Evolutionary conservation across 2,113 vertebrate genomes (phyloP), one percentile per base, ranked within the genome.

Genomic region (Salvelinus alpinus): DNA sequence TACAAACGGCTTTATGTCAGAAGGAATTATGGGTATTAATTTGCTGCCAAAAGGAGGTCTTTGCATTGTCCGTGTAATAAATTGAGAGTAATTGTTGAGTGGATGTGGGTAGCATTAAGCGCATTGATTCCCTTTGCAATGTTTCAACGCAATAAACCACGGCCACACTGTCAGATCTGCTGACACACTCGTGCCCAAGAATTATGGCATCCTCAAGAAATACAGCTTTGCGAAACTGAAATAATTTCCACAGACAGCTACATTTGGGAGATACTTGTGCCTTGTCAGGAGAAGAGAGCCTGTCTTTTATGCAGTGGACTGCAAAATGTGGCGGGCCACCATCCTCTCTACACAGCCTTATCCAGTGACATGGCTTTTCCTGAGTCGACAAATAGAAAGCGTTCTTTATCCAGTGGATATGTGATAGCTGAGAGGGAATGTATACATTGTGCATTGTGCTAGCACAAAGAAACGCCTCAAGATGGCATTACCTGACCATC

Each of bases 1-100:
- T 73, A 72, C 73, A 73, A 72, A 79, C 51, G 71, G 74, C 65
- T 79, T 59, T 64, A 57, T 81, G 81, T 79, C 66, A 71, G 44
- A 76, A 73, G 29, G 11, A 79, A 76, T 79, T 78, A 75, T 72
- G 65, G 16, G 25, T 65, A 70, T 79, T 79, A n/a, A 73, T 57
- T 73, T 74, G 18, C 59, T 22, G 59, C 59, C 70, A 73, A 64
- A 69, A 54, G 25, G 29, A 64, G 47, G 71, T 64, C 77, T 76
- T 48, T 72, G 54, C 29, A 31, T 82, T 76, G 73, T 79, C 77
- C 38, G 29, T 11, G 38, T 44, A 44, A 44, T 44, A 44, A 2
- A 44, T 44, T 44, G 38, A 44, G 38, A 3, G 59, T 79, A 82
- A 79, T 79, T 70, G 71, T 79, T 76, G 34, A 72, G 64, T 44